phyloP scores from a whole-genome alignment of 2,797 vertebrate species.

The Paratrypauchen microcephalus region DNA sequence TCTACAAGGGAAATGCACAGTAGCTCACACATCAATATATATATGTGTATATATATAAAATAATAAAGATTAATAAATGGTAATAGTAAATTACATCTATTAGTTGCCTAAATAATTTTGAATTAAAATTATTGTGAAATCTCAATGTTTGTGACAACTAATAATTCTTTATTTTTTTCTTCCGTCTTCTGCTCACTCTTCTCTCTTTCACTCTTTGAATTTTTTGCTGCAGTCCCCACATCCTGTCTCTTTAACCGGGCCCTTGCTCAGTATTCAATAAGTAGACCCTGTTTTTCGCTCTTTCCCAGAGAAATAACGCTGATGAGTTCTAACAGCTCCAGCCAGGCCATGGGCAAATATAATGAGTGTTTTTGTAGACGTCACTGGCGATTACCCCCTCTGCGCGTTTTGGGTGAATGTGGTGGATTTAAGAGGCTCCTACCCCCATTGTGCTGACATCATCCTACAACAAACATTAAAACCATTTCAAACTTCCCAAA shows the following conservation, averaged over 20 bases:
- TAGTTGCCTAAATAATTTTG: not conserved
- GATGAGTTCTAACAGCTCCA: constrained; percentile 88
- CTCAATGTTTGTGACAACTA: not conserved
- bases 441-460: constrained; percentile 87
- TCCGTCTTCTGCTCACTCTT: not conserved
- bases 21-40: no score
- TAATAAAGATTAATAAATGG: no score
- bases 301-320: constrained; percentile 80
- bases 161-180: not conserved
- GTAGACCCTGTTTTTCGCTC: constrained; percentile 60
- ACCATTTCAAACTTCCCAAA: constrained; percentile 79
- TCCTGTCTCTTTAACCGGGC: constrained; percentile 69
- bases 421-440: constrained; percentile 88
- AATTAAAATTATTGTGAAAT: not conserved
- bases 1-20: no score
- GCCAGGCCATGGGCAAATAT: constrained; percentile 87
- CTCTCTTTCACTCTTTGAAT: not conserved
- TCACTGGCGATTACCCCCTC: constrained; percentile 89
- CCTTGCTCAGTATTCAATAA: constrained; percentile 70
- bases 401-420: constrained; percentile 87
- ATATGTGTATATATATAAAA: no score
- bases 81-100: not conserved
- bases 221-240: not conserved
- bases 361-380: constrained; percentile 91
- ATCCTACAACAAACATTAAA: constrained; percentile 84